These are phyloP conservation scores for Pogonognathellus flavescens DNA, from an alignment of 1,140 invertebrate genomes.

Conservation along the genomic window DNA sequence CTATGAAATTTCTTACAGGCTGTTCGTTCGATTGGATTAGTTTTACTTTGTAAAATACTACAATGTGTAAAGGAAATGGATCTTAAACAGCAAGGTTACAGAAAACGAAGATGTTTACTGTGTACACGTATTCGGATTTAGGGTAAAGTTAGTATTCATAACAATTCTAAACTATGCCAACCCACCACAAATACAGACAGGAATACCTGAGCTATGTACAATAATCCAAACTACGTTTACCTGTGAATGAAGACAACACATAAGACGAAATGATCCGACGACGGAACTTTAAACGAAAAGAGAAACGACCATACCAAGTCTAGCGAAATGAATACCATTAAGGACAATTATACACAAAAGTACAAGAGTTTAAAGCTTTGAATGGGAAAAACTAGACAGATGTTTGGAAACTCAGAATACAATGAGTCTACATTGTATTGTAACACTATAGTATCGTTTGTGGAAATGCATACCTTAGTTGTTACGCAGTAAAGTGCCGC, in stretches of 20 bases:
- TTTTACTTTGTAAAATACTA: conserved; percentile 22
- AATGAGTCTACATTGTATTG: conserved; percentile 1
- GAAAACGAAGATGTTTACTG: neutral
- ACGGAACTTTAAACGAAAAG: conserved; percentile 49
- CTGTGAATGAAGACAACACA: conserved; percentile 3
- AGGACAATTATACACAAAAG: conserved; percentile 39
- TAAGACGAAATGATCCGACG: conserved; percentile 37
- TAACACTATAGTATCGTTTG: conserved; percentile 16
- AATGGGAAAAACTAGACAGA: conserved; percentile 46
- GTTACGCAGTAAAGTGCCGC: conserved; percentile 33
- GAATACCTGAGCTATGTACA: neutral
- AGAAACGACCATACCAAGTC: conserved; percentile 21
- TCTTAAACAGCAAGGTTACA: conserved; percentile 12
- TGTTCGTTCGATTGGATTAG: conserved; percentile 38
- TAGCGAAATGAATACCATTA: conserved; percentile 28
- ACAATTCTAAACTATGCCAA: neutral
- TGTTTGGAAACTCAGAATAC: conserved; percentile 44
- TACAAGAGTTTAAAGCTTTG: conserved; percentile 7
- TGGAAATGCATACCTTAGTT: conserved; percentile 42
- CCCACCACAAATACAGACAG: neutral
- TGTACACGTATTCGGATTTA: too few relatives aligned
- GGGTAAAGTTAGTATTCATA: conserved; percentile 1
- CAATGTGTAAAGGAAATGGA: conserved; percentile 13
- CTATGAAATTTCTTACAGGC: conserved; percentile 28
- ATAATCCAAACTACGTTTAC: neutral